Conservation (phyloP, 2,113 vertebrate species). For the Oophaga pumilio region DNA sequence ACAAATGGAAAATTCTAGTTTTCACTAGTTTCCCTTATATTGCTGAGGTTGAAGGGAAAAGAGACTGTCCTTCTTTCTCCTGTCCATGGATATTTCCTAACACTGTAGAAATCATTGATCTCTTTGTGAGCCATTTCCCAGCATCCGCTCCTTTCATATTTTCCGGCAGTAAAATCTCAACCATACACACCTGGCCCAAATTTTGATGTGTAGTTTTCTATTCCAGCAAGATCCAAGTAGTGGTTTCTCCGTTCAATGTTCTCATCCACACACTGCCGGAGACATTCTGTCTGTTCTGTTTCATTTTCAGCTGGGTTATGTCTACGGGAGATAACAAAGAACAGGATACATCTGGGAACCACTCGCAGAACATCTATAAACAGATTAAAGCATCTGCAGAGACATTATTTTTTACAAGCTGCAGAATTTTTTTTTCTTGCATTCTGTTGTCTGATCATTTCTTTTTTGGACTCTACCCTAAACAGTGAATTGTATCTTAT, state of each 20-base stretch:
- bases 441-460: conserved; percentile 17
- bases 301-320: conserved; percentile 89
- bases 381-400: conserved; percentile 45
- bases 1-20: background rate
- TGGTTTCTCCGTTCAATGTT: conserved; percentile 99
- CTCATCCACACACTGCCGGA: conserved; percentile 93
- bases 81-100: background rate
- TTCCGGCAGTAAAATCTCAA: conserved; percentile 4
- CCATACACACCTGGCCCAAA: conserved; percentile 85
- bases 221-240: conserved; percentile 97
- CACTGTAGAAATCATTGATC: background rate
- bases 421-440: conserved; percentile 10
- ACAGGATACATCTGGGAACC: conserved; percentile 55
- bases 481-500: conserved; percentile 8
- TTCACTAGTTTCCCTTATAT: background rate
- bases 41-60: background rate
- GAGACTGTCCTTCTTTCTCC: background rate
- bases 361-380: conserved; percentile 45
- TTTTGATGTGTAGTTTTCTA: conserved; percentile 97
- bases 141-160: conserved; percentile 4
- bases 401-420: conserved; percentile 18
- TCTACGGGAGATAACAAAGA: conserved; percentile 73
- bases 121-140: background rate
- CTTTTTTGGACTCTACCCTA: conserved; percentile 10
- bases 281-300: conserved; percentile 84